Base-by-base conservation (phyloP, 2,888 invertebrate species). In the Tuberolachnus salignus region DNA sequence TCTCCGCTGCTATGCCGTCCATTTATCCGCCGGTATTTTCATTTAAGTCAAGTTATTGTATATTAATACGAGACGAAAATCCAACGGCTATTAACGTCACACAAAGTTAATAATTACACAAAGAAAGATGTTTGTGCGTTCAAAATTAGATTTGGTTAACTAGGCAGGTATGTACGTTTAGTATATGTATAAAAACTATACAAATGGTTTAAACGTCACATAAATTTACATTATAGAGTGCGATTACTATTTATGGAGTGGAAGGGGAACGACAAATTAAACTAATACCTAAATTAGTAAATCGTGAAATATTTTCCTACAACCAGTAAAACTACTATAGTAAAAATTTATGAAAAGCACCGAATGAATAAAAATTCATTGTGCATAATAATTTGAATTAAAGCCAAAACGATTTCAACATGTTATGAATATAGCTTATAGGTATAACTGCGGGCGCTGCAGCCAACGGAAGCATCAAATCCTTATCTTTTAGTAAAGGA, bases 141-240 rank as follows among this genome's bases (percentile, higher is more conserved):
- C 61, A 61, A 49, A 71, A 71, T 71, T 71, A 59, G 71, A 71
- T 59, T 46, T 14, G 16, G 71, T 49, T n/a, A n/a, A 21, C 11
- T n/a, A 44, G 57, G 34, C 6, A 34, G 34, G 34, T 34, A 34
- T 34, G 34, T 34, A 34, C 34, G 34, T 34, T 4, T 6, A 4
- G 6, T 34, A 34, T 34, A 34, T 34, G 6, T 34, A 9, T 19
- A 53, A 61, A 61, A 59, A 49, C 59, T 8, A 61, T 59, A 59
- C 19, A 42, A 61, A 61, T 61, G 10, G 10, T 34, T 19, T 72
- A 34, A 61, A 72, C 19, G 26, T 34, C 72, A 49, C 19, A 34
- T 26, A 14, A 8, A 34, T 26, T 49, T 49, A 34, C 49, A 10
- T n/a, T 26, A 61, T 34, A 61, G 14, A 10, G 46, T n/a, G n/a